These are phyloP conservation scores for Anableps anableps DNA, from an alignment of 2,797 vertebrate genomes.

Conservation along the genomic window DNA sequence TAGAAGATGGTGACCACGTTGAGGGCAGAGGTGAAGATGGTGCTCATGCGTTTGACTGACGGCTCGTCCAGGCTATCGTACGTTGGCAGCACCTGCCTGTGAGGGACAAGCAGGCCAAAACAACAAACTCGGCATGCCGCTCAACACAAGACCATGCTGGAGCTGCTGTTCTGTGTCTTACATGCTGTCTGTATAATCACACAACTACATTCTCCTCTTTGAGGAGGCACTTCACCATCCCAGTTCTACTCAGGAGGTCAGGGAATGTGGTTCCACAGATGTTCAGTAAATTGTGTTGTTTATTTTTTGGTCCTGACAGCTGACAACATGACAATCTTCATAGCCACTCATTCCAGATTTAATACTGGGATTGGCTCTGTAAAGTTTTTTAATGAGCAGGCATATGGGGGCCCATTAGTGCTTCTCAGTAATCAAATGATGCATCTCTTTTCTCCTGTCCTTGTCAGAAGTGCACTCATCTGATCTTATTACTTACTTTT, in stretches of 20 bases:
- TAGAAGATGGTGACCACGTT: conserved; percentile 98
- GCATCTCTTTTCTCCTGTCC: conserved; percentile 35
- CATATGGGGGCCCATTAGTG: conserved; percentile 55
- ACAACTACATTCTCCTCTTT: neutral
- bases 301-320: conserved; percentile 17
- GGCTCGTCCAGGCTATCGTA: conserved; percentile 98
- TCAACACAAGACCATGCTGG: conserved; percentile 17
- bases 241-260: neutral
- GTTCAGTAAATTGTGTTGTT: conserved; percentile 6
- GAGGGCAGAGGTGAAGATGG: conserved; percentile 94
- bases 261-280: neutral
- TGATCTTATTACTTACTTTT: conserved; percentile 19
- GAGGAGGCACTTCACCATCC: neutral
- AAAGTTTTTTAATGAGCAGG: conserved; percentile 45
- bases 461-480: conserved; percentile 37
- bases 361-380: conserved; percentile 20
- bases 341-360: conserved; percentile 29
- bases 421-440: conserved; percentile 52
- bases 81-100: conserved; percentile 96
- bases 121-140: conserved; percentile 27
- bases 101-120: conserved; percentile 46
- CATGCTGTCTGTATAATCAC: neutral
- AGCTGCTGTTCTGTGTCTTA: conserved; percentile 18
- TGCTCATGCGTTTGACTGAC: conserved; percentile 98
- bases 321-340: conserved; percentile 34